Base-by-base conservation (phyloP, 2,888 invertebrate species). In the Zootermopsis nevadensis region DNA sequence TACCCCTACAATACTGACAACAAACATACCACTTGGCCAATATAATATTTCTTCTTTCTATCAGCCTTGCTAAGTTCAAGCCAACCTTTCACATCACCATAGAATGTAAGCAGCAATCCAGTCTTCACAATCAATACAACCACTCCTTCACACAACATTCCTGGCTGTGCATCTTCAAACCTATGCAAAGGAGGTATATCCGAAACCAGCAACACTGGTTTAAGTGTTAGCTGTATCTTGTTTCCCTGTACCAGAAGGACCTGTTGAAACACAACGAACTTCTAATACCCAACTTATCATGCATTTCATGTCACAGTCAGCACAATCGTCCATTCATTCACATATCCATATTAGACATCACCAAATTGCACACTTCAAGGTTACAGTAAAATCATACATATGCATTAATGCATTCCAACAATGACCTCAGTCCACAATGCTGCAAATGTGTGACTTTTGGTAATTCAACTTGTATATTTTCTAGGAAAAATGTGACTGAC, bases 211-310 rank as follows among this genome's bases (percentile, higher is more conserved):
- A 95, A 91, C 3, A 93, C 92, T 4, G 91, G 91, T 86, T 95
- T 95, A 86, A 94, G 89, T 0, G 95, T 95, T 31, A 95, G 90
- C 80, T 92, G 88, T 1, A 94, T 88, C 90, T 89, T 35, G 90
- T 89, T 0, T 87, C 84, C 79, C 85, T 92, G 91, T 6, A 92
- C 87, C 0, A 88, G 88, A 53, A 94, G 88, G 7, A 95, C 93
- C 93, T 91, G 76, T 82, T 60, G 87, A 77, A 10, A 48, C 27
- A 77, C 42, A 48, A 27, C 24, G 31, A 77, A 48, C 48, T 48
- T 19, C 48, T 48, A 15, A 48, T 15, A 19, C 19, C 4, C 4
- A 48, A 19, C 19, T 19, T 15, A 19, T 19, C 48, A 48, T 3
- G 42, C 15, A 48, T 48, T 15, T 19, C 42, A 1, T 48, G 19